Base-by-base conservation (phyloP, 1,140 invertebrate genomes). In the Drosophila bocqueti region DNA sequence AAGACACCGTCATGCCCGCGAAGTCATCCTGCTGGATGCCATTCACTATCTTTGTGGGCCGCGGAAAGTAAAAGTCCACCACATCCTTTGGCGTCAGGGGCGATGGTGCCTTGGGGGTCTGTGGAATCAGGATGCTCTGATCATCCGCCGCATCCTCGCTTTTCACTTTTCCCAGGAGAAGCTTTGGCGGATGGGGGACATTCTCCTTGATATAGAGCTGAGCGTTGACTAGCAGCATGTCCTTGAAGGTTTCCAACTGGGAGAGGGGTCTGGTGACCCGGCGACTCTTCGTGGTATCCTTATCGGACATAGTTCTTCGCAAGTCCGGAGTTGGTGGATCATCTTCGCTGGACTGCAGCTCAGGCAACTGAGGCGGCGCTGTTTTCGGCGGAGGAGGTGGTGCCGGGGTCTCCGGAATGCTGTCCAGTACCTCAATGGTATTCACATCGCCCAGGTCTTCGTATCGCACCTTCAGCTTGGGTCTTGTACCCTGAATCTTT, bases 21-120 rank as follows among this genome's bases (percentile, higher is more conserved):
- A 95, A 93, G 81, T 96, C 96, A 79, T 96, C 96, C 77, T 96
- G 95, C 72, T 96, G 94, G 1, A 96, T 93, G 8, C 95, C 95
- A 50, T 95, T 93, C 55, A 93, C 86, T 16, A 92, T 91, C 58
- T 80, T 82, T 3, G 89, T 87, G 55, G 84, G 80, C 2, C 91
- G 77, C 16, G 93, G 92, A 9, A 93, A 80, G 18, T 93, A 91
- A 49, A 93, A 86, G 52, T 93, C 93, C 15, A 92, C 92, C 31
- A 92, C 89, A 71, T 93, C 92, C 31, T 87, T 76, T n/a, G 91
- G 76, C 26, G 91, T 84, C 3, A 84, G 57, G 0, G 87, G 83
- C 18, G 67, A 71, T 2, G 10, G 76, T 45, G 9, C 21, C 15
- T 79, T 74, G 42, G 73, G 63, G 0, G 67, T 36, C 34, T 65